Percentiles rank a stretch among this genome's conserved stretches.
phyloP scores from a whole-genome alignment of 1,140 invertebrate genomes.

The Leptinotarsa undecemlineata region DNA sequence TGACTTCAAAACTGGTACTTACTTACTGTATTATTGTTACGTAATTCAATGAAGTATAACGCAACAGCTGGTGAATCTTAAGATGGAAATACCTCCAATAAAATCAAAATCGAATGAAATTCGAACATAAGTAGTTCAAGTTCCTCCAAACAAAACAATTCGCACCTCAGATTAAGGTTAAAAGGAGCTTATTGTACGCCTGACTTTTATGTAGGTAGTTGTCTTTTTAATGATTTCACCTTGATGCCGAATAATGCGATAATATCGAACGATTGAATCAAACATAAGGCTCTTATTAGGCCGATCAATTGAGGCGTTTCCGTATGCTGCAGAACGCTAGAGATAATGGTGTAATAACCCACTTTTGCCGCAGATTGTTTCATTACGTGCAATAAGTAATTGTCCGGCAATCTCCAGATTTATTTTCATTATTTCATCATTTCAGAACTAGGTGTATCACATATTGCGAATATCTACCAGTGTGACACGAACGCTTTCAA shows the following conservation, averaged over 20 bases:
- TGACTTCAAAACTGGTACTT: too few relatives aligned
- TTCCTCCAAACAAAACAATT: constrained; percentile 6
- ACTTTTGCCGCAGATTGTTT: background rate
- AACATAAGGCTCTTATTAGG: constrained; percentile 6
- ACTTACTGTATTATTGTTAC: too few relatives aligned
- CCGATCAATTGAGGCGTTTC: constrained; percentile 1
- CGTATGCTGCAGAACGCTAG: background rate
- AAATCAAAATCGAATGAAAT: background rate
- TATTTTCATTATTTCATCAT: constrained; percentile 6
- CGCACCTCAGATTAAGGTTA: background rate
- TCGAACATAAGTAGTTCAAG: background rate
- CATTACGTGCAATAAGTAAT: background rate
- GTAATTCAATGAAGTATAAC: too few relatives aligned
- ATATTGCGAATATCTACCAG: too few relatives aligned
- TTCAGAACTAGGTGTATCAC: too few relatives aligned
- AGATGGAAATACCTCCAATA: too few relatives aligned
- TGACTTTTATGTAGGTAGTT: background rate
- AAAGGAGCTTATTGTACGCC: background rate
- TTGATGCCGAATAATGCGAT: constrained; percentile 10
- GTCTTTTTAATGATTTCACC: constrained; percentile 2
- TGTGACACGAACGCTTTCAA: too few relatives aligned
- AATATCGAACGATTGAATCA: constrained; percentile 11
- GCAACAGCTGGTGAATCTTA: too few relatives aligned
- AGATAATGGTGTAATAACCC: constrained; percentile 2
- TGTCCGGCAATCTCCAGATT: background rate